Evolutionary conservation across 2,888 invertebrate genomes (phyloP).

Genomic region (Sinelater perroti): DNA sequence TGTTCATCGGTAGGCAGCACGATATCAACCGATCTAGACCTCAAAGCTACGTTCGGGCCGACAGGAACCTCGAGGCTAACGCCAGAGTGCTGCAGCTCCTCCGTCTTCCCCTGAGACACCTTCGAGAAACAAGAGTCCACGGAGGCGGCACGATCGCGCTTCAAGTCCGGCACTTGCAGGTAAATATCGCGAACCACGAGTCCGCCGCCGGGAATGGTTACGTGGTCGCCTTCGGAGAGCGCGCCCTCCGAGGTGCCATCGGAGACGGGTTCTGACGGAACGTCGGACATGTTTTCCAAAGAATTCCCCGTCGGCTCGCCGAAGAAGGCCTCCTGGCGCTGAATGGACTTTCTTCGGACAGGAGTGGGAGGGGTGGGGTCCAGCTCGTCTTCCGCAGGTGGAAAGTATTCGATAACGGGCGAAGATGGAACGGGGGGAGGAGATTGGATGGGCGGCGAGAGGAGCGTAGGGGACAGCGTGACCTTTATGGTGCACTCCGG

Average conservation of each 20-base stretch:
- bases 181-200: constrained; percentile 58
- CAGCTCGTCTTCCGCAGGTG: constrained; percentile 58
- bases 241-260: constrained; percentile 57
- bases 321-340: constrained; percentile 84
- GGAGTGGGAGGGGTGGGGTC: constrained; percentile 52
- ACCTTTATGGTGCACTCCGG: constrained; percentile 70
- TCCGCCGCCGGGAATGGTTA: constrained; percentile 53
- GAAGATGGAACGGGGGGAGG: constrained; percentile 59
- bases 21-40: constrained; percentile 87
- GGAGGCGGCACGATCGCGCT: constrained; percentile 85
- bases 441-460: constrained; percentile 61
- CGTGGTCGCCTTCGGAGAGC: constrained; percentile 51
- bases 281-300: constrained; percentile 72
- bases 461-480: constrained; percentile 68
- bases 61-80: constrained; percentile 76
- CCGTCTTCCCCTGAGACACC: constrained; percentile 76
- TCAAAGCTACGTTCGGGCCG: constrained; percentile 68
- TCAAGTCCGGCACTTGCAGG: constrained; percentile 82
- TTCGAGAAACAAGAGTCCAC: constrained; percentile 88
- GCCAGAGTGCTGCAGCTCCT: constrained; percentile 72
- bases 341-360: constrained; percentile 75
- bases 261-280: constrained; percentile 57
- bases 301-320: constrained; percentile 78
- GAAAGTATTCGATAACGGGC: constrained; percentile 68
- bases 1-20: constrained; percentile 87